Evolutionary conservation across 2,113 vertebrate genomes (phyloP).

Genomic region (Colaptes auratus): DNA sequence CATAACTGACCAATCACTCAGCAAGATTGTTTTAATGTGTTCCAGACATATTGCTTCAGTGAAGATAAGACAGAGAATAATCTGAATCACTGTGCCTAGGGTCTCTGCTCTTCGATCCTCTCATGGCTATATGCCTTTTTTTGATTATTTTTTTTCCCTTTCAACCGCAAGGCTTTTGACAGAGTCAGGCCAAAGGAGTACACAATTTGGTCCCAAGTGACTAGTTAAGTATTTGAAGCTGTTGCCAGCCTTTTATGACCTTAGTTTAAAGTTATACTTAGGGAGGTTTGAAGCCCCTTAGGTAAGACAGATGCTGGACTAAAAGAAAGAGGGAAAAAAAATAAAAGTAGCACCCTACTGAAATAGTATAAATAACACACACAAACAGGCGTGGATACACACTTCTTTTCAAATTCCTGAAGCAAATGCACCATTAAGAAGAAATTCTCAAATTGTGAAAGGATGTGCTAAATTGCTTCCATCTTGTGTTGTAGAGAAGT

Average conservation of each 20-base stretch:
- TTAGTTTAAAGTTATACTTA: constrained; percentile 14
- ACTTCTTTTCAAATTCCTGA: neutral
- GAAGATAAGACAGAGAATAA: neutral
- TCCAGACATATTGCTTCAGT: constrained; percentile 5
- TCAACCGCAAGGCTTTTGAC: neutral
- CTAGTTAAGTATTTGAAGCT: constrained; percentile 17
- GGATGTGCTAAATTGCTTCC: neutral
- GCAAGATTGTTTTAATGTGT: neutral
- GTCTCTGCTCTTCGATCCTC: neutral
- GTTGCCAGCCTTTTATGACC: neutral
- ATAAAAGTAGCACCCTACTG: neutral
- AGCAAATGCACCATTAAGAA: neutral
- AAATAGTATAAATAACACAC: neutral
- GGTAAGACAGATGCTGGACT: neutral
- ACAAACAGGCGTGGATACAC: neutral
- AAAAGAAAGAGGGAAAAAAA: too few species aligned
- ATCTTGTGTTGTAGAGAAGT: neutral
- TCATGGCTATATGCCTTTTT: neutral
- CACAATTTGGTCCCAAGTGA: neutral
- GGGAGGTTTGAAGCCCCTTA: neutral
- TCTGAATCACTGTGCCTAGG: neutral
- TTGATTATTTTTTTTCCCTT: neutral
- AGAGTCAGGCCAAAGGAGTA: neutral
- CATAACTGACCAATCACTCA: neutral
- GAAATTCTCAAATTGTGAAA: neutral